phyloP scores from a whole-genome alignment of 2,113 vertebrate genomes.

The Elanus axillaris region DNA sequence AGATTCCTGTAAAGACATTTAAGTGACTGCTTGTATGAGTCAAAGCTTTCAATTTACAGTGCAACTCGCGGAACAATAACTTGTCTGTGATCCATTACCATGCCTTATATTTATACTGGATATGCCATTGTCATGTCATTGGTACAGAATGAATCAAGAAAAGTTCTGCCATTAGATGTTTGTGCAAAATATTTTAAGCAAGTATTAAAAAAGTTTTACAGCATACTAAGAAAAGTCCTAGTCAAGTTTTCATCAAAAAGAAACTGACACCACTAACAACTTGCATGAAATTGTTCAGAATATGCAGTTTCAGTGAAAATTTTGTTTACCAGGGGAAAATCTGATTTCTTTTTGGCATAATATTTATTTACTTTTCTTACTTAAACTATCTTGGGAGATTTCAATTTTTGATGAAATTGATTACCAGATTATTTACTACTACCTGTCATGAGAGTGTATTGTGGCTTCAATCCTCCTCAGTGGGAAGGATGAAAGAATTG shows the following conservation, averaged over 20 bases:
- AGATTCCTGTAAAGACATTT: not conserved
- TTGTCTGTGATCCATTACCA: not conserved
- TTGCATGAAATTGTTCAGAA: not conserved
- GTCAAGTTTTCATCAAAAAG: not conserved
- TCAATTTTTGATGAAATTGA: not conserved
- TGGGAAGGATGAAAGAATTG: not conserved
- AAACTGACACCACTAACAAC: not conserved
- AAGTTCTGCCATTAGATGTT: not conserved
- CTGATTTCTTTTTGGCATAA: not conserved
- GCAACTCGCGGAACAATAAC: not conserved
- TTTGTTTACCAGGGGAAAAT: not conserved
- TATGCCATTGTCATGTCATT: not conserved
- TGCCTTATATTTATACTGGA: not conserved
- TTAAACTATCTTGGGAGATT: not conserved
- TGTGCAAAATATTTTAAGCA: not conserved
- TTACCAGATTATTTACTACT: not conserved
- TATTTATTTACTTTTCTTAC: not conserved
- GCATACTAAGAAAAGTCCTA: not conserved
- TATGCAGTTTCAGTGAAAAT: not conserved
- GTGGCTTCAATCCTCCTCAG: not conserved
- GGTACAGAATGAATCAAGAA: not conserved
- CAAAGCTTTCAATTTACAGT: not conserved
- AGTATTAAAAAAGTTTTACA: not conserved
- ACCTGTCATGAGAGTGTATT: not conserved
- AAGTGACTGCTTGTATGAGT: not conserved